Evolutionary conservation across 2,888 invertebrate genomes (phyloP).

Genomic region (Lepetodrilus schrolli): DNA sequence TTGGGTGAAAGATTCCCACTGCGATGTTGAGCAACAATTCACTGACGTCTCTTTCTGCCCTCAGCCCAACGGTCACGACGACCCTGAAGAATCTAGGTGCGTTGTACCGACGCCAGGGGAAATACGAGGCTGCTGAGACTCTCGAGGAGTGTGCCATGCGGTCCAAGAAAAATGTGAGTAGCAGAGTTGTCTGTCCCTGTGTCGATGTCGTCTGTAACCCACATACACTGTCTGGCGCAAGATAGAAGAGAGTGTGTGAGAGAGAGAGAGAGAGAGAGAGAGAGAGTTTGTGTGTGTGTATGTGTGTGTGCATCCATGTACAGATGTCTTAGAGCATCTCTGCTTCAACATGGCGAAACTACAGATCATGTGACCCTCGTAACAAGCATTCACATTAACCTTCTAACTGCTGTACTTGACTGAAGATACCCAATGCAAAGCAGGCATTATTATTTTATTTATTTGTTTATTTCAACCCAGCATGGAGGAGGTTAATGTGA

Average conservation of each 20-base stretch:
- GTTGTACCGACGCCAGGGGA: slow-evolving; percentile 97
- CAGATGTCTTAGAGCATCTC: neutral
- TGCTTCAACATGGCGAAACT: slow-evolving; percentile 3
- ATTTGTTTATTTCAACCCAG: too few species aligned
- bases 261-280: too few species aligned
- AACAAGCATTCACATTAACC: too few species aligned
- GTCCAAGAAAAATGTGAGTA: slow-evolving; percentile 91
- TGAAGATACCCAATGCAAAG: too few species aligned
- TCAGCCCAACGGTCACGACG: slow-evolving; percentile 80
- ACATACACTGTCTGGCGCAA: neutral
- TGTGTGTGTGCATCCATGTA: neutral
- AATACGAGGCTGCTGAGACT: slow-evolving; percentile 99
- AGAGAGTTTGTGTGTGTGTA: too few species aligned
- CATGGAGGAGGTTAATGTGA: too few species aligned
- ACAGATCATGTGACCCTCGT: too few species aligned
- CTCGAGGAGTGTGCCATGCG: slow-evolving; percentile 97
- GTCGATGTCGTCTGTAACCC: neutral
- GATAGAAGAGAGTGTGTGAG: too few species aligned
- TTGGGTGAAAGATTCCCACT: too few species aligned
- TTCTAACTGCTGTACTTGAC: too few species aligned
- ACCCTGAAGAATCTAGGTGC: slow-evolving; percentile 98
- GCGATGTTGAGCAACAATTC: too few species aligned
- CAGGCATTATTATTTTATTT: too few species aligned
- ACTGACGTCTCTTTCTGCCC: slow-evolving; percentile 36
- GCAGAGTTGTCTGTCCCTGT: slow-evolving; percentile 6